Conservation (phyloP, 2,888 invertebrate genomes). For the Anoncus sp. region DNA sequence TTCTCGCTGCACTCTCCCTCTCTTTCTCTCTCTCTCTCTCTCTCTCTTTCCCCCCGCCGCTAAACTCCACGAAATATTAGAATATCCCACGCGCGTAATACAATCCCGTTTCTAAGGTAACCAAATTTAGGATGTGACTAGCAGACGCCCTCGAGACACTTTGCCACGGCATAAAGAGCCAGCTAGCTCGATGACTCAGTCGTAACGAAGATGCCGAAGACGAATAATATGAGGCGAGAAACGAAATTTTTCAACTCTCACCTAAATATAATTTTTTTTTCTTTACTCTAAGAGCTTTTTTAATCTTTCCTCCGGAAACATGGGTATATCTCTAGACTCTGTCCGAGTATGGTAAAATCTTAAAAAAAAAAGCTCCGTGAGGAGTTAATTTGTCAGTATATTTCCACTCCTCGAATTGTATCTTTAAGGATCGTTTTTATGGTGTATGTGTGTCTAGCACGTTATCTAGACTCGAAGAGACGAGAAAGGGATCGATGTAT, state of each 20-base stretch:
- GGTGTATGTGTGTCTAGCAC: too few relatives aligned
- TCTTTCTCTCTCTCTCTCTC: too few relatives aligned
- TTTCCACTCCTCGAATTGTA: not conserved
- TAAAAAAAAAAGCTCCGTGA: too few relatives aligned
- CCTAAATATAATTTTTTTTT: not conserved
- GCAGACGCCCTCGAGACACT: constrained; percentile 81
- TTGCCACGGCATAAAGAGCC: constrained; percentile 58
- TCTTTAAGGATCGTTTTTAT: not conserved
- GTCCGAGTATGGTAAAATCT: too few relatives aligned
- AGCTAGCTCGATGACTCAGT: constrained; percentile 62
- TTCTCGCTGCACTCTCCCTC: not conserved
- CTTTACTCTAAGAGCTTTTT: not conserved
- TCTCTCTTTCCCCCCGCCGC: constrained; percentile 27
- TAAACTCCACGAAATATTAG: constrained; percentile 67
- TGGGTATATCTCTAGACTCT: not conserved
- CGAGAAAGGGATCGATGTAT: not conserved
- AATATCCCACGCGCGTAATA: constrained; percentile 81
- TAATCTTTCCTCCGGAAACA: too few relatives aligned
- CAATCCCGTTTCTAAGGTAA: constrained; percentile 80
- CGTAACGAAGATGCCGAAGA: constrained; percentile 46
- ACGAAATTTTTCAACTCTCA: not conserved
- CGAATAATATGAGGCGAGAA: constrained; percentile 34
- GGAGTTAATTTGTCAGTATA: not conserved
- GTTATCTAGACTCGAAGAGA: not conserved
- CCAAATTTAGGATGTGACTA: constrained; percentile 82